Evolutionary conservation across 2,888 invertebrate species (phyloP).

Genomic region (Hermaeophaga mercurialis): DNA sequence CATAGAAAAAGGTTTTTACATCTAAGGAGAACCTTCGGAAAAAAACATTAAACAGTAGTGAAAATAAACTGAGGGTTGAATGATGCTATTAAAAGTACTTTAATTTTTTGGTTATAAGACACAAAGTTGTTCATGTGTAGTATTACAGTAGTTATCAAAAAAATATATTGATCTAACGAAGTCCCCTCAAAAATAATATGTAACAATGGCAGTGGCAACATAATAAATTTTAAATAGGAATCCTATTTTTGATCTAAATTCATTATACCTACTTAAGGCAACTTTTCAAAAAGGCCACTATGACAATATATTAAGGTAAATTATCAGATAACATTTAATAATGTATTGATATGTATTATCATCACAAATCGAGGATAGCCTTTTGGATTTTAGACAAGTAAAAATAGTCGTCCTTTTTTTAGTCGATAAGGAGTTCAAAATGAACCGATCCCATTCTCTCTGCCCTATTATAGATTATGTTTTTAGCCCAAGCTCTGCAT

Average conservation of each 20-base stretch:
- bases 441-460: constrained; percentile 69
- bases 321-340: not conserved
- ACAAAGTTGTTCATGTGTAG: too few relatives aligned
- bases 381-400: not conserved
- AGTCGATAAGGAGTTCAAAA: constrained; percentile 67
- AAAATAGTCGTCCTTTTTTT: not conserved
- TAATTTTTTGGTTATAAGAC: too few relatives aligned
- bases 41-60: too few relatives aligned
- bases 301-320: not conserved
- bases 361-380: not conserved
- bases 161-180: too few relatives aligned
- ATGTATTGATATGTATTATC: not conserved
- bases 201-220: too few relatives aligned
- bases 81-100: too few relatives aligned
- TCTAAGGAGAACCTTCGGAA: too few relatives aligned
- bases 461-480: constrained; percentile 72
- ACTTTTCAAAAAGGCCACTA: not conserved
- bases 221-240: not conserved
- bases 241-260: too few relatives aligned
- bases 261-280: not conserved
- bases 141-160: too few relatives aligned
- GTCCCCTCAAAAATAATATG: too few relatives aligned
- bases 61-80: too few relatives aligned
- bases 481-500: constrained; percentile 89
- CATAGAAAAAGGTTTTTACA: too few relatives aligned